phyloP scores from a whole-genome alignment of 2,888 invertebrate genomes.

The Altica lythri region DNA sequence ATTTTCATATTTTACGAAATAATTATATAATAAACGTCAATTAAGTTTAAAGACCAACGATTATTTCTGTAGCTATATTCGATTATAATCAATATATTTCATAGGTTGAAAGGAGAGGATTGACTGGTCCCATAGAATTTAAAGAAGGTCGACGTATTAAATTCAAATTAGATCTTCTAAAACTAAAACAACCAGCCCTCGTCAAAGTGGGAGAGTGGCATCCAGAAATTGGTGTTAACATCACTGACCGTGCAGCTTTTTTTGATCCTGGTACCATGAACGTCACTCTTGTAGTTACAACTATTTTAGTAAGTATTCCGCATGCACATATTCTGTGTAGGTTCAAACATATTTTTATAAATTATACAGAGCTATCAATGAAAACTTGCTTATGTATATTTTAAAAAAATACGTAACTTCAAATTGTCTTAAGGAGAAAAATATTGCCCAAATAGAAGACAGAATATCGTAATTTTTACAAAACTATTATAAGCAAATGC shows the following conservation, averaged over 20 bases:
- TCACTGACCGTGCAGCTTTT: conserved; percentile 72
- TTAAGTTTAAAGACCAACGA: conserved; percentile 10
- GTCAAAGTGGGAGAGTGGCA: conserved; percentile 80
- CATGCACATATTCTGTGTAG: no score
- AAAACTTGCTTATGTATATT: no score
- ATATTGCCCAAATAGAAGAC: no score
- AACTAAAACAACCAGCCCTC: conserved; percentile 73
- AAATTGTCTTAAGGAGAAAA: no score
- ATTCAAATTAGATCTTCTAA: conserved; percentile 75
- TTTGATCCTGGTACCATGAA: conserved; percentile 74
- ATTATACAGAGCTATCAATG: no score
- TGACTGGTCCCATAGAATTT: conserved; percentile 80
- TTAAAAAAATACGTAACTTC: no score
- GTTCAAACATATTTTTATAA: no score
- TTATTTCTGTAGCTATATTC: conserved; percentile 15
- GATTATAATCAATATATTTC: no score
- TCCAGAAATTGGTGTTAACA: conserved; percentile 68
- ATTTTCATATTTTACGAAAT: no score
- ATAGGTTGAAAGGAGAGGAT: conserved; percentile 78
- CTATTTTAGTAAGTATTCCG: conserved; percentile 72
- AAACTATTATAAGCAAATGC: no score
- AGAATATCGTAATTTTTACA: no score
- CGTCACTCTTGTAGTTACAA: conserved; percentile 76
- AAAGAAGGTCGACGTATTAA: conserved; percentile 76
- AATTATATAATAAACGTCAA: no score